These are phyloP conservation scores for Dasyurus viverrinus DNA, from an alignment of 2,113 vertebrate species.

Conservation along the genomic window DNA sequence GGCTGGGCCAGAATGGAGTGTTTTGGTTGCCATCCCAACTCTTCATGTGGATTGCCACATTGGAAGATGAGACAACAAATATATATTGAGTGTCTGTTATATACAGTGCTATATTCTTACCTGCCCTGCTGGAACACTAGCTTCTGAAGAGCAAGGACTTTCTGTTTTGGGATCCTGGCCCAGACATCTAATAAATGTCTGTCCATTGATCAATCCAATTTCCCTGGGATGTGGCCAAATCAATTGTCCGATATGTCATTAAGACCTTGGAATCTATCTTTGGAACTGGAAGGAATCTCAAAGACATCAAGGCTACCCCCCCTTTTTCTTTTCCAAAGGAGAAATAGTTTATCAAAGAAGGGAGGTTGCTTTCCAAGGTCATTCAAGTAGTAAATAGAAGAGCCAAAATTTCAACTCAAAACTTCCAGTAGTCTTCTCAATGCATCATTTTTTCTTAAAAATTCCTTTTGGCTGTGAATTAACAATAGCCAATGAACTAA, in stretches of 20 bases:
- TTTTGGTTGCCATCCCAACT: background rate
- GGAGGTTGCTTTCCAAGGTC: background rate
- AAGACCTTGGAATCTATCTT: fast-evolving
- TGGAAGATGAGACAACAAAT: background rate
- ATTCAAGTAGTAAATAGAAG: background rate
- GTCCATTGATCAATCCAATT: background rate
- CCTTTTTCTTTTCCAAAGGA: background rate
- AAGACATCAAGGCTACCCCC: background rate
- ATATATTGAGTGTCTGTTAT: background rate
- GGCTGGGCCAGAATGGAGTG: background rate
- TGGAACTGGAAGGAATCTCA: background rate
- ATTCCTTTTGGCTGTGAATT: background rate
- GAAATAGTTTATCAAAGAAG: background rate
- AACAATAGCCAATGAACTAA: background rate
- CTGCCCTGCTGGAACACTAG: background rate
- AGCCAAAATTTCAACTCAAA: background rate
- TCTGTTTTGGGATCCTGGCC: background rate
- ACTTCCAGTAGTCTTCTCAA: background rate
- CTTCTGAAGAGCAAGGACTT: background rate
- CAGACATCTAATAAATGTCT: background rate
- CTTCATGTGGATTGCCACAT: background rate
- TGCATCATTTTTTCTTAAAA: background rate
- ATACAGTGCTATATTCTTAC: background rate
- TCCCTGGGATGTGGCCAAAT: background rate
- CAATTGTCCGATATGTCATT: background rate